phyloP scores from a whole-genome alignment of 2,888 invertebrate genomes.

The Tineola bisselliella region DNA sequence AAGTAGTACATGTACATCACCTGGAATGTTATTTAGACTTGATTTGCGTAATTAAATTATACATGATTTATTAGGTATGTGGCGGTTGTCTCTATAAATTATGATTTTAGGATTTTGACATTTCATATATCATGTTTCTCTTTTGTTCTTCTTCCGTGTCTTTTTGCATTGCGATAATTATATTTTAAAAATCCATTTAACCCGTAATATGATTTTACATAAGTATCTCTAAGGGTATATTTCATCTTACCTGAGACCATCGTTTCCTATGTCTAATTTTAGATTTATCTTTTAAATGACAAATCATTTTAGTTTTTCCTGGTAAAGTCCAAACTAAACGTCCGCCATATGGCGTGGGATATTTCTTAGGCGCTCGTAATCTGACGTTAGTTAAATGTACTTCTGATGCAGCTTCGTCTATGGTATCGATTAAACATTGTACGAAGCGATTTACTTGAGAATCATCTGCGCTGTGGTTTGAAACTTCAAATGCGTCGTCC shows the following conservation, averaged over 20 bases:
- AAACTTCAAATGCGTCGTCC: constrained; percentile 82
- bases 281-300: constrained; percentile 88
- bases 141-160: too few species aligned
- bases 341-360: constrained; percentile 88
- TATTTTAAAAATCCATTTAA: too few species aligned
- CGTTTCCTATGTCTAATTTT: constrained; percentile 90
- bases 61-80: too few species aligned
- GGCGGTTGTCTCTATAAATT: too few species aligned
- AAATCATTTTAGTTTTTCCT: constrained; percentile 84
- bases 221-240: too few species aligned
- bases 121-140: too few species aligned
- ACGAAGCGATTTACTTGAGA: constrained; percentile 86
- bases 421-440: constrained; percentile 72
- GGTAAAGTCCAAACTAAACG: constrained; percentile 85
- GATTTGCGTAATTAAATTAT: not conserved
- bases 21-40: too few species aligned
- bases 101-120: too few species aligned
- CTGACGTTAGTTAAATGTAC: constrained; percentile 73
- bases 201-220: too few species aligned
- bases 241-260: constrained; percentile 81
- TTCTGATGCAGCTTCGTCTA: constrained; percentile 80
- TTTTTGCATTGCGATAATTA: too few species aligned
- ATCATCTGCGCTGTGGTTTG: constrained; percentile 71
- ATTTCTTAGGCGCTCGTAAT: constrained; percentile 76
- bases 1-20: constrained; percentile 96